These are phyloP conservation scores for Allobates femoralis DNA, from an alignment of 2,797 vertebrate species.

Conservation along the genomic window DNA sequence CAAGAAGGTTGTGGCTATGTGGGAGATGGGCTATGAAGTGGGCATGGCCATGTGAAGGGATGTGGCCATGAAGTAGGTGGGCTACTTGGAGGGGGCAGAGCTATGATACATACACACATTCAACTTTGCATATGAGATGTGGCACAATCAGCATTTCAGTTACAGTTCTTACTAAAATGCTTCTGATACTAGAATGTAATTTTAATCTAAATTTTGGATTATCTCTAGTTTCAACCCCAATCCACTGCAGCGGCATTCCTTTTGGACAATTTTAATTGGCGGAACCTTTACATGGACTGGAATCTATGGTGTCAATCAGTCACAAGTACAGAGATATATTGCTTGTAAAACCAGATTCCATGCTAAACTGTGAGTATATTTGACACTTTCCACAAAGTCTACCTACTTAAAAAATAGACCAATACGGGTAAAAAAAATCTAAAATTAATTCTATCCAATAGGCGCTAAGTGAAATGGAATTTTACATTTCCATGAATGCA, in stretches of 20 bases:
- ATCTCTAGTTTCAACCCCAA: constrained; percentile 78
- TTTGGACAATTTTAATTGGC: constrained; percentile 81
- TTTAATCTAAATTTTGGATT: neutral
- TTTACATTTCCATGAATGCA: neutral
- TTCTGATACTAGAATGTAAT: neutral
- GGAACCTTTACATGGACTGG: constrained; percentile 79
- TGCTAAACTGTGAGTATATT: constrained; percentile 80
- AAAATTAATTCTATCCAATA: neutral
- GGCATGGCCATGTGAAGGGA: no score
- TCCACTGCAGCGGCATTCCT: constrained; percentile 81
- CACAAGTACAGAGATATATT: constrained; percentile 85
- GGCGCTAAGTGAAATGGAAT: neutral
- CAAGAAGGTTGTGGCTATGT: no score
- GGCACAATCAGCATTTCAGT: neutral
- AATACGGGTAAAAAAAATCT: neutral
- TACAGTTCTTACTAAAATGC: neutral
- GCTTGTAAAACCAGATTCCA: constrained; percentile 80
- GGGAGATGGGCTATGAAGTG: no score
- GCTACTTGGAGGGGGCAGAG: no score
- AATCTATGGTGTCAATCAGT: constrained; percentile 83
- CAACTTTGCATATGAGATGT: no score
- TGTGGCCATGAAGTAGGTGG: no score
- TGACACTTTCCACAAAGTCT: neutral
- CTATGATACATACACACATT: no score
- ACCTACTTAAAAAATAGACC: neutral